Evolutionary conservation across 2,797 vertebrate species (phyloP).

Genomic region (Pangasius djambal): DNA sequence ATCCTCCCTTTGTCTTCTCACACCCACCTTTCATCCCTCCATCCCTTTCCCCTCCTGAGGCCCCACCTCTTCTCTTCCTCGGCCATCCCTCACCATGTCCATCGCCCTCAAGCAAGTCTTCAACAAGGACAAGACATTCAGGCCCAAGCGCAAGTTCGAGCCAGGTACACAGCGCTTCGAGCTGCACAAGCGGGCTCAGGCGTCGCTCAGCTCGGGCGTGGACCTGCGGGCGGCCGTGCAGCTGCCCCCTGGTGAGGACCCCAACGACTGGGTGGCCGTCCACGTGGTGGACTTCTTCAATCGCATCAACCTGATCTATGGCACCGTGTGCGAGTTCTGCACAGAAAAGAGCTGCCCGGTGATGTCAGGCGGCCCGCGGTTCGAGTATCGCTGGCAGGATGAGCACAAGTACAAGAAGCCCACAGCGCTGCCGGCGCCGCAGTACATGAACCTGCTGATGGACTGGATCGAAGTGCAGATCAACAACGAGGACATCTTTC

Average conservation of each 20-base stretch:
- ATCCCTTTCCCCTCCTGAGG: not conserved
- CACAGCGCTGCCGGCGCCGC: slow-evolving; percentile 79
- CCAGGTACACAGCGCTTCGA: slow-evolving; percentile 86
- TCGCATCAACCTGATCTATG: slow-evolving; percentile 85
- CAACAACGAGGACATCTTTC: slow-evolving; percentile 84
- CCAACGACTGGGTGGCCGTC: slow-evolving; percentile 84
- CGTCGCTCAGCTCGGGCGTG: slow-evolving; percentile 78
- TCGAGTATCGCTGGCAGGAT: slow-evolving; percentile 85
- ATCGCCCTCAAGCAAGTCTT: slow-evolving; percentile 84
- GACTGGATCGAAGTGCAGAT: slow-evolving; percentile 86
- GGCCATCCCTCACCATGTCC: slow-evolving; percentile 70
- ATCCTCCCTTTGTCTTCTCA: not conserved
- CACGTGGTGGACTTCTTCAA: slow-evolving; percentile 87
- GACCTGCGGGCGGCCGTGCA: slow-evolving; percentile 80
- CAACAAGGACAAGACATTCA: slow-evolving; percentile 86
- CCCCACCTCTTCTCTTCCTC: not conserved
- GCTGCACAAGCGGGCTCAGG: slow-evolving; percentile 82
- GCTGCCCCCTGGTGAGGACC: slow-evolving; percentile 79
- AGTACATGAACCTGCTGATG: slow-evolving; percentile 87
- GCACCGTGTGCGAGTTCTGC: slow-evolving; percentile 85
- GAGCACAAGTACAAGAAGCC: slow-evolving; percentile 84
- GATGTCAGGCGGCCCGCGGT: slow-evolving; percentile 84
- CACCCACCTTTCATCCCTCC: not conserved
- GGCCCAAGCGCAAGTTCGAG: slow-evolving; percentile 84
- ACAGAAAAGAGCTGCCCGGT: slow-evolving; percentile 81